phyloP scores from a whole-genome alignment of 2,113 vertebrate genomes.

The Fulica atra region DNA sequence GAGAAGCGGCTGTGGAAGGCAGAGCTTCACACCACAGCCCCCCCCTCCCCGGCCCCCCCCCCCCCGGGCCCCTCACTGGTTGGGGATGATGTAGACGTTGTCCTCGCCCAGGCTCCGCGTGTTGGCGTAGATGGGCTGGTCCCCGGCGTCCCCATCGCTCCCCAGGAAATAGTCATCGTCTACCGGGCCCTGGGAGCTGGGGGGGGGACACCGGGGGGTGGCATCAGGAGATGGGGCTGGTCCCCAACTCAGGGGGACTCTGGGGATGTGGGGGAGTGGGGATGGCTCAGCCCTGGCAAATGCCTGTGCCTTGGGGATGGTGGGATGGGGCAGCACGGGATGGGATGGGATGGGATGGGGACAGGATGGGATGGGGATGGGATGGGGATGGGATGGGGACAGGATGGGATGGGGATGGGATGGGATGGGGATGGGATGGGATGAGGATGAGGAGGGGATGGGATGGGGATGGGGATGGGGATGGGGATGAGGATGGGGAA shows the following conservation, averaged over 20 bases:
- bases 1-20: rapidly evolving
- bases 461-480: no score
- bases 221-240: neutral
- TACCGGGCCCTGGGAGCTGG: neutral
- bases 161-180: constrained; percentile 39
- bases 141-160: rapidly evolving
- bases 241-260: neutral
- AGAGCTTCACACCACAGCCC: neutral
- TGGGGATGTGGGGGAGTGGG: no score
- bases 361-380: neutral
- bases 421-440: neutral
- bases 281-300: neutral
- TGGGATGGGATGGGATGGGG: neutral
- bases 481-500: no score
- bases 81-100: neutral
- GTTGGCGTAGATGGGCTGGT: constrained; percentile 70
- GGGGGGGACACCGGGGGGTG: no score
- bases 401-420: no score
- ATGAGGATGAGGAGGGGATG: no score
- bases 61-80: neutral
- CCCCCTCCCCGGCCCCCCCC: no score
- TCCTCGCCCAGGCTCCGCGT: neutral
- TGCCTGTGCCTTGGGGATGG: neutral
- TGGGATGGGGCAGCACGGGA: neutral
- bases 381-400: no score